These are phyloP conservation scores for Pteria penguin DNA, from an alignment of 2,888 invertebrate genomes.

Conservation along the genomic window DNA sequence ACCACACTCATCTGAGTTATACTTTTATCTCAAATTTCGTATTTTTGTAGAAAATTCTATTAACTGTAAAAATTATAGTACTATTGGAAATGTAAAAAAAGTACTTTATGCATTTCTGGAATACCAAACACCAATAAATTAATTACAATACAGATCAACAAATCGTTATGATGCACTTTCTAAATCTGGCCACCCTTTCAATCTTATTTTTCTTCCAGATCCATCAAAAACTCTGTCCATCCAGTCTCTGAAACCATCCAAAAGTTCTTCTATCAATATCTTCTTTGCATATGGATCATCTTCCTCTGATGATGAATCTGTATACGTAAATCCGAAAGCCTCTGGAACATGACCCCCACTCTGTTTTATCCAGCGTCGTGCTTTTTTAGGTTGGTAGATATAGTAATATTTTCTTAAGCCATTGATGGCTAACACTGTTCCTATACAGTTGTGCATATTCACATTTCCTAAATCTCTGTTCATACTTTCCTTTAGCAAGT, in stretches of 20 bases:
- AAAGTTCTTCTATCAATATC: constrained; percentile 63
- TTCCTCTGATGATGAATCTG: constrained; percentile 55
- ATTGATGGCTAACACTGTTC: constrained; percentile 93
- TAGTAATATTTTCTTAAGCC: constrained; percentile 98
- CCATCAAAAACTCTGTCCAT: constrained; percentile 98
- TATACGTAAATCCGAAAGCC: constrained; percentile 66
- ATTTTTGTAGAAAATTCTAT: too few species aligned
- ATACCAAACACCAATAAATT: too few species aligned
- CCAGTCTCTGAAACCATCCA: constrained; percentile 96
- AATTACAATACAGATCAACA: too few species aligned
- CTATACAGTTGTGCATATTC: constrained; percentile 92
- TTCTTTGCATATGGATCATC: constrained; percentile 51
- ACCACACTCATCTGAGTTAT: too few species aligned
- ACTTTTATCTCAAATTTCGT: too few species aligned
- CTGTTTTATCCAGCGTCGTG: constrained; percentile 62
- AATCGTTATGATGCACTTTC: background rate
- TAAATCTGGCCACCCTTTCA: constrained; percentile 94
- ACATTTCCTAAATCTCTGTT: constrained; percentile 91
- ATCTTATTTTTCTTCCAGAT: constrained; percentile 94
- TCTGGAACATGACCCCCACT: constrained; percentile 59
- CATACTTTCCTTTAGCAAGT: constrained; percentile 87
- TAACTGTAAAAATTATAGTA: too few species aligned
- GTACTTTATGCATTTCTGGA: too few species aligned
- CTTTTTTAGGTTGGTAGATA: constrained; percentile 89
- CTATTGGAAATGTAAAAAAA: too few species aligned